Evolutionary conservation across 2,888 invertebrate genomes (phyloP), one percentile per base, ranked within the genome.

Genomic region (Atethmia centrago): DNA sequence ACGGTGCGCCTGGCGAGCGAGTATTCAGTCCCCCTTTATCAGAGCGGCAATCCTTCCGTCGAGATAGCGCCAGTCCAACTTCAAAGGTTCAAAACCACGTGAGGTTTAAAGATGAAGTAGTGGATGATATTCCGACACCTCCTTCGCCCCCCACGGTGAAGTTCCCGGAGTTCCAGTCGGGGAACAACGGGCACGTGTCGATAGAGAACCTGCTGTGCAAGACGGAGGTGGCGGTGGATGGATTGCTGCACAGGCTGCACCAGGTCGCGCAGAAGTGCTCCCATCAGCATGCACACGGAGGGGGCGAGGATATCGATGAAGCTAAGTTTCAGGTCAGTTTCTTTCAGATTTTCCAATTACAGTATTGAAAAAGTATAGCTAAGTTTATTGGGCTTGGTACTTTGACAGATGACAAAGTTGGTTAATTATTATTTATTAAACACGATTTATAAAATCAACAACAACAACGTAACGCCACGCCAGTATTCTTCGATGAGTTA

Each of bases 241-340:
- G 97, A 8, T 91, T 98, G 61, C 92, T 98, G 83, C 97, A 97
- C 82, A 94, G 97, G 82, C 91, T 98, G 83, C 98, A 98, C 87
- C 97, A 97, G 86, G 97, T 97, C 28, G 97, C 98, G 8, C 97
- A 97, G 78, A 97, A 97, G 83, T 98, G 98, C 88, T 97, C 97
- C 12, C 97, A 97, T 21, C 98, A 98, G 40, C 98, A 98, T 90
- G 97, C 97, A 0, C 98, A 98, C 63, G 98, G 98, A 0, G 98
- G 98, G 1, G 98, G 98, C 0, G 97, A 97, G 73, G 97, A 97
- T 85, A 98, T 98, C 87, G 97, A 98, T 87, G 98, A 98, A 90
- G 97, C 97, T 58, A 98, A 98, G 91, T 98, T 98, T 90, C 98
- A 98, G 95, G 97, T 97, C 88, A 95, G 51, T 51, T 19, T 61